Conservation (phyloP, 2,797 vertebrate genomes). For the Xiphorhynchus erythropygius region DNA sequence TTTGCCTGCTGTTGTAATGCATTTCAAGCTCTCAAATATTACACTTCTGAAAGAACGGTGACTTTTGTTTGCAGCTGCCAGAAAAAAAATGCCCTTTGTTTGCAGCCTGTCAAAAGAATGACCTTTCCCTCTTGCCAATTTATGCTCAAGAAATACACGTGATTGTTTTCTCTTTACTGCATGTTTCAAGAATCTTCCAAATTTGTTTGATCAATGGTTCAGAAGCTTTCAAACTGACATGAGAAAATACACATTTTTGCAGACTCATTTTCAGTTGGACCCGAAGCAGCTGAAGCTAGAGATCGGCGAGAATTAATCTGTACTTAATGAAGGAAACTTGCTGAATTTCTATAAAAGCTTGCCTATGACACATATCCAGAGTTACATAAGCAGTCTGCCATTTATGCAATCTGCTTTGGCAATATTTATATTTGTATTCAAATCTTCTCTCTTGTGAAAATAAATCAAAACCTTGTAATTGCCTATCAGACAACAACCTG, state of each 20-base stretch:
- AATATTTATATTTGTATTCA: conserved; percentile 59
- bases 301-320: conserved; percentile 38
- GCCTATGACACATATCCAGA: conserved; percentile 22
- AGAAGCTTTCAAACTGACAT: conserved; percentile 34
- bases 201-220: conserved; percentile 53
- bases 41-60: background rate
- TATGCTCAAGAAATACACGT: conserved; percentile 25
- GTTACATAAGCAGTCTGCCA: conserved; percentile 31
- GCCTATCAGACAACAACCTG: background rate
- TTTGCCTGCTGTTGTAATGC: background rate
- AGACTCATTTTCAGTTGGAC: conserved; percentile 43
- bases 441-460: conserved; percentile 25
- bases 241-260: conserved; percentile 47
- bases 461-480: conserved; percentile 35
- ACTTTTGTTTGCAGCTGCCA: conserved; percentile 44
- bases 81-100: conserved; percentile 46
- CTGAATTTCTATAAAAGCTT: conserved; percentile 43
- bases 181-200: conserved; percentile 40
- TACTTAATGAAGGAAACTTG: conserved; percentile 48
- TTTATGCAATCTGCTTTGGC: conserved; percentile 44
- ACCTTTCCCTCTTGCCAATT: conserved; percentile 45
- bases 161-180: conserved; percentile 11
- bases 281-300: conserved; percentile 11
- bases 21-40: conserved; percentile 16
- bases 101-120: conserved; percentile 34